A percentile compares a stretch with the other conserved stretches of the same genome.
phyloP scores from a whole-genome alignment of 2,888 invertebrate species.

The Cryptocephalus primarius region DNA sequence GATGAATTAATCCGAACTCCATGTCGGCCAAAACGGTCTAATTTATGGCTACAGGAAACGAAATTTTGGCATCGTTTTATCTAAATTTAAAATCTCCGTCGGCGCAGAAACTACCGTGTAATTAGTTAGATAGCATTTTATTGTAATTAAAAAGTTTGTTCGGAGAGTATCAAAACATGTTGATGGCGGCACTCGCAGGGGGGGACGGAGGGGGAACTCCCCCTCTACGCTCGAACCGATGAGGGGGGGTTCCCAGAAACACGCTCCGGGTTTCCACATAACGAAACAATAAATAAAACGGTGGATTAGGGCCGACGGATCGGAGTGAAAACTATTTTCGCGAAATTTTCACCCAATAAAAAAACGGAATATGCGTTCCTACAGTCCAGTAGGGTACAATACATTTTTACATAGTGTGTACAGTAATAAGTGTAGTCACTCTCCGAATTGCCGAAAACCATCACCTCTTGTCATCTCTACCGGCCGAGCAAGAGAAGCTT shows the following conservation, averaged over 20 bases:
- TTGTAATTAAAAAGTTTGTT: conserved; percentile 36
- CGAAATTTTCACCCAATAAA: too few relatives aligned
- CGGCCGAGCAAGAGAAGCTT: too few relatives aligned
- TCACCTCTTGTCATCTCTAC: too few relatives aligned
- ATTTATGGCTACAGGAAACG: conserved; percentile 37
- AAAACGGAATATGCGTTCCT: too few relatives aligned
- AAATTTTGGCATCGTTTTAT: conserved; percentile 41
- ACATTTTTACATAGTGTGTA: too few relatives aligned
- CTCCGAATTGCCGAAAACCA: too few relatives aligned
- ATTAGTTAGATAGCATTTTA: conserved; percentile 37
- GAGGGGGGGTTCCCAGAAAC: conserved; percentile 6
- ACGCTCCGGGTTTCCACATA: conserved; percentile 2
- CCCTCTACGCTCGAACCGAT: conserved; percentile 1
- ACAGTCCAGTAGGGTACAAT: too few relatives aligned
- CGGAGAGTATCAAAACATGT: conserved; percentile 23
- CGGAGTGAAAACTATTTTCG: too few relatives aligned
- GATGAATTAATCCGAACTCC: conserved; percentile 40
- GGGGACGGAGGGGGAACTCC: background rate
- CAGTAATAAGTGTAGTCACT: too few relatives aligned
- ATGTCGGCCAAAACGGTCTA: conserved; percentile 36
- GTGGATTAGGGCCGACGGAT: too few relatives aligned
- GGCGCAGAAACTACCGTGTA: conserved; percentile 33
- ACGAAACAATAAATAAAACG: background rate
- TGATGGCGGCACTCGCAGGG: conserved; percentile 7
- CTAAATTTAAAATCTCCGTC: conserved; percentile 39